Base-by-base conservation (phyloP, 2,113 vertebrate species). In the Istiophorus platypterus region DNA sequence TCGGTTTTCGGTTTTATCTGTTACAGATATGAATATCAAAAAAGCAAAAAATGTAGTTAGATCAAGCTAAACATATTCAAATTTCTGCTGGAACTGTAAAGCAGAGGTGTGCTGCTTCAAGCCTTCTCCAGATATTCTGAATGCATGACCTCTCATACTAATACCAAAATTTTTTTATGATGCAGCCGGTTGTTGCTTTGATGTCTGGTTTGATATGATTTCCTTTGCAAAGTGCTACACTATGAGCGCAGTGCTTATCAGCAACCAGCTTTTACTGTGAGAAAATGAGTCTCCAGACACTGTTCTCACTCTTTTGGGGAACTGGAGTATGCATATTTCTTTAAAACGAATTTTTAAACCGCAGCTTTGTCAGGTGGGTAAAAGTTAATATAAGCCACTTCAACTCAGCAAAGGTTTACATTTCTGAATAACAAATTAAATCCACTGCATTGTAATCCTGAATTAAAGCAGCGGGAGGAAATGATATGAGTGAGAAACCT, bases 401-500 rank as follows among this genome's bases (percentile, higher is more conserved):
- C 7, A 58, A 34, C 14, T 54, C 62, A 9, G 61, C 45, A 57
- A 72, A 34, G 70, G 34, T 82, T 81, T 18, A 51, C 51, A 68
- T 70, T 62, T 71, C 27, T 49, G 31, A 62, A 59, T 26, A 42
- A 58, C 24, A 70, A 42, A 56, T 49, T 20, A 13, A 27, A 13
- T 41, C 14, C 26, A 13, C 26, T 49, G 34, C 41, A 49, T 45
- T 76, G 37, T 63, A 29, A 63, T 61, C 14, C n/a, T 31, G 26
- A 54, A 56, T 51, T 63, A 26, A 61, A 78, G 52, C 65, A 64
- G 71, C 52, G 77, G 45, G 61, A 72, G 61, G 63, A 72, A 66
- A 72, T 26, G 26, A 15, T 20, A 26, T 18, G 17, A 59, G 24
- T 7, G 22, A 27, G 11, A 61, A 69, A 62, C 20, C 17, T 73